Base-by-base conservation (phyloP, 30 jellyfish, hydroid and myxozoan species). In the Catostylus mosaicus region DNA sequence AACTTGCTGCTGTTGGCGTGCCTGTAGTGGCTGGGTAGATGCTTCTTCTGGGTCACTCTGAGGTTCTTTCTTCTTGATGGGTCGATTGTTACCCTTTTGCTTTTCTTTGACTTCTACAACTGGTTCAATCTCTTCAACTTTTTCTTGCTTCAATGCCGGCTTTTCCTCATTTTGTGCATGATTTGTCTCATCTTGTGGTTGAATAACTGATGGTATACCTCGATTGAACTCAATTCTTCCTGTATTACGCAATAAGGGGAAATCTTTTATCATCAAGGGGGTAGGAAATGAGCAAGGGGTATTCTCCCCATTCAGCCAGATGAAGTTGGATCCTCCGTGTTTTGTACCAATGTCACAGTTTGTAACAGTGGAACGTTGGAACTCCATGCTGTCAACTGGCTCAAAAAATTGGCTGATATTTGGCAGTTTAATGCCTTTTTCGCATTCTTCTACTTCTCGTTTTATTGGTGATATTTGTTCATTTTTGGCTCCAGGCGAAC, bases 331-430 rank as follows among this genome's bases (percentile, higher is more conserved):
- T 33, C 84, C 80, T 19, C 85, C 80, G 31, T 68, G 65, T 43
- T 78, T 66, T 26, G 47, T 46, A 18, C 71, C 71, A 40, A 86
- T 77, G 46, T 86, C 96, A 47, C 89, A 86, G 36, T 77, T 65
- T 20, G 89, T 20, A 50, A 67, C 96, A 31, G 96, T 77, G 56
- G 89, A 86, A 18, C 86, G 74, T 36, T 74, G 84, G 61, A 88
- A 88, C 57, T 88, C 85, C 84, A 88, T 78, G 10, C 78, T 72
- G 37, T 88, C 97, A 11, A 88, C 88, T 23, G 97, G 97, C 84
- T 88, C 91, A 45, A 88, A 88, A 80, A 88, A 88, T 56, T 78
- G 97, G 62, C 97, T 88, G 52, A 88, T 88, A 51, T 88, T 88
- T 67, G 97, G 97, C 51, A 88, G 54, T 33, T 79, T 79, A 16